Evolutionary conservation across 1,140 invertebrate genomes (phyloP).

Genomic region (Drosophila pseudoobscura): DNA sequence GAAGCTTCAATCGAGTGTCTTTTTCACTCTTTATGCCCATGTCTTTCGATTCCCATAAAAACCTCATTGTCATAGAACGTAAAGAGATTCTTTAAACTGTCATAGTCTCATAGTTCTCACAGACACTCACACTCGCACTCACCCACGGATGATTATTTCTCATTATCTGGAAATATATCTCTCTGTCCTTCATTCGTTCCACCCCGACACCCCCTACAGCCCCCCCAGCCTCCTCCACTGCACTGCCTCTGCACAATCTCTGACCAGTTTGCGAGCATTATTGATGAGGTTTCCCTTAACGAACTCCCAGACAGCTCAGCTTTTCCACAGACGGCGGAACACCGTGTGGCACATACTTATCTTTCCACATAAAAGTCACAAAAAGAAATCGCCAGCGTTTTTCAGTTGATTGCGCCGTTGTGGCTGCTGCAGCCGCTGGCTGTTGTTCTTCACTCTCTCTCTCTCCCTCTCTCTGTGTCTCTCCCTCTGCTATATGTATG

Average conservation of each 20-base stretch:
- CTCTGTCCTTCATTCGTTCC: not conserved
- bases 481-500: conserved; percentile 9
- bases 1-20: too few species aligned
- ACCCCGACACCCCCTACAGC: too few species aligned
- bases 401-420: conserved; percentile 71
- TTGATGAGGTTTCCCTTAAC: conserved; percentile 53
- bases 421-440: conserved; percentile 17
- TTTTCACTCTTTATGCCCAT: too few species aligned
- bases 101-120: conserved; percentile 1
- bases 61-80: not conserved
- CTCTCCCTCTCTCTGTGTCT: conserved; percentile 7
- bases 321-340: conserved; percentile 5
- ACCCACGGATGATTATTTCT: conserved; percentile 37
- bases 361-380: conserved; percentile 36
- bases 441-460: conserved; percentile 24
- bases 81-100: conserved; percentile 5
- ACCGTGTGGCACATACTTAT: conserved; percentile 13
- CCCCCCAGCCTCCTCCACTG: not conserved
- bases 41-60: too few species aligned
- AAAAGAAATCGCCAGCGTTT: conserved; percentile 62
- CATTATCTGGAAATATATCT: conserved; percentile 35
- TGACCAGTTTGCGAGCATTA: conserved; percentile 38
- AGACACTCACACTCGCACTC: not conserved
- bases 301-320: conserved; percentile 50
- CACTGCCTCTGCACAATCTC: not conserved